phyloP scores from a whole-genome alignment of 2,113 vertebrate species.

The Elaphurus davidianus region DNA sequence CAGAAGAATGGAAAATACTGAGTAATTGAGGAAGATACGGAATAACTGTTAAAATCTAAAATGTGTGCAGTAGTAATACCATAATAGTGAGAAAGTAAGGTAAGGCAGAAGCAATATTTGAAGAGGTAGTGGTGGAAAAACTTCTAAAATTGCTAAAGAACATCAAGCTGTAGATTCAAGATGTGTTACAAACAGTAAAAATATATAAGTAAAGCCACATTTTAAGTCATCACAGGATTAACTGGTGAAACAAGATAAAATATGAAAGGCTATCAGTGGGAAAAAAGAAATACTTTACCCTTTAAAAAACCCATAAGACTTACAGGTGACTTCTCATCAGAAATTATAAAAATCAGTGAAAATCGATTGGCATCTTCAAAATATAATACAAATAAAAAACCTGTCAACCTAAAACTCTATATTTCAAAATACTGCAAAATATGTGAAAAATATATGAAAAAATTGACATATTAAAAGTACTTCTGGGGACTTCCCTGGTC shows the following conservation, averaged over 20 bases:
- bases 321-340: background rate
- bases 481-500: background rate
- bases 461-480: background rate
- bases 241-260: background rate
- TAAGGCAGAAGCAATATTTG: background rate
- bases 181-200: background rate
- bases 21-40: background rate
- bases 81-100: background rate
- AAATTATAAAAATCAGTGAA: background rate
- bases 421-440: background rate
- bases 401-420: background rate
- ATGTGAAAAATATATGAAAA: background rate
- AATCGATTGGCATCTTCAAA: background rate
- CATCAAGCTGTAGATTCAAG: background rate
- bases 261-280: background rate
- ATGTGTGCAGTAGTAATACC: background rate
- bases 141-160: background rate
- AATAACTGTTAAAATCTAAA: background rate
- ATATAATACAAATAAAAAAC: background rate
- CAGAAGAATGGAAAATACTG: background rate
- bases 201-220: background rate
- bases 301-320: background rate
- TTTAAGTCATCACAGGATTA: background rate
- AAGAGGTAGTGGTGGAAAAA: background rate
- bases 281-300: background rate